These are phyloP conservation scores for Stenchaetothrips biformis DNA, from an alignment of 2,888 invertebrate genomes.

Conservation along the genomic window DNA sequence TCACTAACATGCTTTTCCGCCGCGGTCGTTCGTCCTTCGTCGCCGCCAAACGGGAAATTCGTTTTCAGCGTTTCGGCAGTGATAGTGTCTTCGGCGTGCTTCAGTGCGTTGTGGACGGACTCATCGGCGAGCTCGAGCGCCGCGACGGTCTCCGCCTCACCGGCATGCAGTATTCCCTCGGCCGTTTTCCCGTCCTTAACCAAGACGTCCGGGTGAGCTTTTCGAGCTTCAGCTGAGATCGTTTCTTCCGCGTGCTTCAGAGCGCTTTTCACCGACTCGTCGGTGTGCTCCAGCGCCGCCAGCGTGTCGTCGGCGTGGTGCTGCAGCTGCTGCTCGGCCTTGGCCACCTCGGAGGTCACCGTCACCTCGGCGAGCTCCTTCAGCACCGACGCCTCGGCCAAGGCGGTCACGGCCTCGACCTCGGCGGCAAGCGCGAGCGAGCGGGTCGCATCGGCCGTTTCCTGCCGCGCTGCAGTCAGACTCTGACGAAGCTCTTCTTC, in stretches of 20 bases:
- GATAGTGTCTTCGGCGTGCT: not conserved
- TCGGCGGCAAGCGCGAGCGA: no score
- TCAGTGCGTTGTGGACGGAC: not conserved
- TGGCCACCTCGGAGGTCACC: no score
- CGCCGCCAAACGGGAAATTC: no score
- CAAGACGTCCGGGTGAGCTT: no score
- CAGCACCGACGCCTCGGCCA: not conserved
- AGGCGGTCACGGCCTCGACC: no score
- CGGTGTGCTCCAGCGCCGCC: not conserved
- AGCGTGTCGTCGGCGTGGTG: not conserved
- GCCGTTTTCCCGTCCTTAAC: not conserved
- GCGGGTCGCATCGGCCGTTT: no score
- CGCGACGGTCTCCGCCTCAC: not conserved
- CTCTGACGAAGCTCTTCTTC: slow-evolving; percentile 29
- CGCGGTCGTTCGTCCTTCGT: no score
- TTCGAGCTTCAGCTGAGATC: not conserved
- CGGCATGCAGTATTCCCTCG: not conserved
- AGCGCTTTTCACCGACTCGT: not conserved
- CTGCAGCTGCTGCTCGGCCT: no score
- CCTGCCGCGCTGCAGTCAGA: no score
- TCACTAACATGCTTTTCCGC: no score
- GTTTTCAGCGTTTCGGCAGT: not conserved
- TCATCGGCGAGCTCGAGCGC: not conserved
- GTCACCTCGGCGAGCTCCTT: no score
- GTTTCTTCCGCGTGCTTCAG: slow-evolving; percentile 3